A percentile compares a stretch with the other conserved stretches of the same genome.
phyloP scores from a whole-genome alignment of 2,113 vertebrate species.

The Neodon shergylaensis region DNA sequence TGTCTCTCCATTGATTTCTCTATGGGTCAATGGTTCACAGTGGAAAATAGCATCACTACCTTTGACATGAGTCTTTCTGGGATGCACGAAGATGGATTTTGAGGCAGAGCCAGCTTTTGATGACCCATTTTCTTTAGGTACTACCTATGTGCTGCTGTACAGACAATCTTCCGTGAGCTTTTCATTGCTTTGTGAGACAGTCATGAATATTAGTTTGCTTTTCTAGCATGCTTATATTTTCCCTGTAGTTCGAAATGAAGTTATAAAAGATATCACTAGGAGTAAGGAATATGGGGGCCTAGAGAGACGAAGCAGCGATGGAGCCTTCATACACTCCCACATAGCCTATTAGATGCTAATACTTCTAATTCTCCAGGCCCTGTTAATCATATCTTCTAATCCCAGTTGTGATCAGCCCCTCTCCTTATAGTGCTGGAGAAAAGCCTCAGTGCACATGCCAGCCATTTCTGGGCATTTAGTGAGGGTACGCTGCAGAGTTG shows the following conservation, averaged over 20 bases:
- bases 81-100: background rate
- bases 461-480: background rate
- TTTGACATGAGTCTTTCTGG: slow-evolving; percentile 39
- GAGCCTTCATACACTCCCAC: background rate
- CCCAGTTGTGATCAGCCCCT: background rate
- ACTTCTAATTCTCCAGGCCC: background rate
- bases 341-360: background rate
- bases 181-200: slow-evolving; percentile 20
- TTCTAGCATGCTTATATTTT: background rate
- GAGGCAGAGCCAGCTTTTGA: slow-evolving; percentile 4
- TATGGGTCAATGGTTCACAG: background rate
- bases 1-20: slow-evolving; percentile 50
- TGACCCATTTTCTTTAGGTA: slow-evolving; percentile 9
- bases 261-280: background rate
- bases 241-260: background rate
- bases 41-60: slow-evolving; percentile 26
- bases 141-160: background rate
- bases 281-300: rapidly evolving
- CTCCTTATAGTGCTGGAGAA: background rate
- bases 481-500: background rate
- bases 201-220: slow-evolving; percentile 28
- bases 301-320: background rate
- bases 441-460: background rate
- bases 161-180: background rate
- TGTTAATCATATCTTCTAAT: background rate